Percentiles rank a stretch among this genome's conserved stretches.
Evolutionary conservation across 1,140 invertebrate species (phyloP).

Genomic region (Drosophila arawakana): DNA sequence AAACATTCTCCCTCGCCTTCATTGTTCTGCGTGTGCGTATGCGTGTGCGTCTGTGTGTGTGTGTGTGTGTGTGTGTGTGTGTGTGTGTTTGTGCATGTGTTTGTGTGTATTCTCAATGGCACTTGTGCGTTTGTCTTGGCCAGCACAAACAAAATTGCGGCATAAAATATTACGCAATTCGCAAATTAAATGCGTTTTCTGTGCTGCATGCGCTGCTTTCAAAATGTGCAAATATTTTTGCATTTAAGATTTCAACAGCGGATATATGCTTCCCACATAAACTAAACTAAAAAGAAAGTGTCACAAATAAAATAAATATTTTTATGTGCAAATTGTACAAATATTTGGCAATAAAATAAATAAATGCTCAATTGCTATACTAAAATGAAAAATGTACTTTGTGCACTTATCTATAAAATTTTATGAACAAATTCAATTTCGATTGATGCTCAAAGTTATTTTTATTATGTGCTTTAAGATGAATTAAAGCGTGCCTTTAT

Average conservation of each 20-base stretch:
- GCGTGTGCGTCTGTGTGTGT: neutral
- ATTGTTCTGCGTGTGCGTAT: neutral
- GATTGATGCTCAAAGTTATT: neutral
- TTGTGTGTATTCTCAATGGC: neutral
- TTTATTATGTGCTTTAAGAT: constrained; percentile 2
- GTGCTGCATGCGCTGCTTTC: neutral
- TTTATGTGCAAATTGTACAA: too few species aligned
- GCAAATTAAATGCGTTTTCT: constrained; percentile 55
- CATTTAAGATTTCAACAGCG: constrained; percentile 60
- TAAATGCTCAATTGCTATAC: too few species aligned
- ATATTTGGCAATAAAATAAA: too few species aligned
- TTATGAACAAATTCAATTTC: neutral
- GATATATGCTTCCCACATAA: too few species aligned
- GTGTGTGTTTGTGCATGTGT: neutral
- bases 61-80: neutral
- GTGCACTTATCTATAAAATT: neutral
- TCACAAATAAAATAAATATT: too few species aligned
- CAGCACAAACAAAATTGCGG: constrained; percentile 42
- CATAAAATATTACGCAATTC: constrained; percentile 58
- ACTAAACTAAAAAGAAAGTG: too few species aligned
- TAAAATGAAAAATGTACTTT: too few species aligned
- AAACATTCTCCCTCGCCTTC: neutral
- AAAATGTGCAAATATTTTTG: constrained; percentile 46
- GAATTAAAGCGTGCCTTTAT: neutral
- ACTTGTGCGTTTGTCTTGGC: constrained; percentile 24